phyloP scores from a whole-genome alignment of 2,113 vertebrate species.

The Setophaga petechia region DNA sequence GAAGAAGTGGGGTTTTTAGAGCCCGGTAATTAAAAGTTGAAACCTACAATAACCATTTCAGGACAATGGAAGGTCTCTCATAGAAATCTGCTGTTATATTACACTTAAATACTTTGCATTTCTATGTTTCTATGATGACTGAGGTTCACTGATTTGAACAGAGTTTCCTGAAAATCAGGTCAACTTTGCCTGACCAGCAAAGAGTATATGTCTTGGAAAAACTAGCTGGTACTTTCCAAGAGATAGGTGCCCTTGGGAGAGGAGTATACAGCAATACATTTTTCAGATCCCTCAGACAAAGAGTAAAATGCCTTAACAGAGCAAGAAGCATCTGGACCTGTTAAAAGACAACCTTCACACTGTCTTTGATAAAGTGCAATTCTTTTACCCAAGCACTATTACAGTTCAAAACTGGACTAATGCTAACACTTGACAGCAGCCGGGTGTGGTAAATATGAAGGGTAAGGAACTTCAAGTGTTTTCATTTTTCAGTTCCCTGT shows the following conservation, averaged over 20 bases:
- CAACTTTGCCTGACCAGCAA: not conserved
- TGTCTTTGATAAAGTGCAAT: not conserved
- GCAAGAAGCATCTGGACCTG: not conserved
- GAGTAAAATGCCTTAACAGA: not conserved
- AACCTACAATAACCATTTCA: not conserved
- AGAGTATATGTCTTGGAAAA: not conserved
- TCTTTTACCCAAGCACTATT: not conserved
- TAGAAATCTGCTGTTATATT: not conserved
- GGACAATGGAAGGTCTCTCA: not conserved
- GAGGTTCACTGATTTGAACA: not conserved
- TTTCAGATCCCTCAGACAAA: not conserved
- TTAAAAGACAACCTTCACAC: not conserved
- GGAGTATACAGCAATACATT: not conserved
- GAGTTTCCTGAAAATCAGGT: not conserved
- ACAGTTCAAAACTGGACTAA: not conserved
- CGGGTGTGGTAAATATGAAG: not conserved
- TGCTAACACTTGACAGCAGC: not conserved
- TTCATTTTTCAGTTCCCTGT: conserved; percentile 31
- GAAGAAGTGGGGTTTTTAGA: not conserved
- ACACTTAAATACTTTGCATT: not conserved
- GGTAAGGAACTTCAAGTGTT: conserved; percentile 14
- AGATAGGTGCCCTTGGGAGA: not conserved
- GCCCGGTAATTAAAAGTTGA: not conserved
- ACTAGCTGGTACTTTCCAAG: not conserved
- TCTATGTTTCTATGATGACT: not conserved